phyloP scores from a whole-genome alignment of 2,113 vertebrate genomes.

The Verasper variegatus region DNA sequence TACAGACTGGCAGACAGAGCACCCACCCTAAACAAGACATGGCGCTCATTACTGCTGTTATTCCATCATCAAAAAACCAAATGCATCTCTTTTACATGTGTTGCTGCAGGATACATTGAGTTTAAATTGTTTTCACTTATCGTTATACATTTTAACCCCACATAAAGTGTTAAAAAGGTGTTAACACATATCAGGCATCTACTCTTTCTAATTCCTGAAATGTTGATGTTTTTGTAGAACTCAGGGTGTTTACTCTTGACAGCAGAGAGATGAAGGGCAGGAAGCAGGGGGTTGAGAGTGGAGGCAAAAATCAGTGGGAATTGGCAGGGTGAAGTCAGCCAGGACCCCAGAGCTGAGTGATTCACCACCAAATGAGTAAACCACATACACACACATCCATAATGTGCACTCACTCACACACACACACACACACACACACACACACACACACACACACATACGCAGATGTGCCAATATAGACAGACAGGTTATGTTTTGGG shows the following conservation, averaged over 20 bases:
- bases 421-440: neutral
- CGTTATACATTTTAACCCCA: neutral
- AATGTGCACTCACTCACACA: neutral
- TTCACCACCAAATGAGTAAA: slow-evolving; percentile 67
- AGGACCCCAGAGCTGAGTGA: slow-evolving; percentile 64
- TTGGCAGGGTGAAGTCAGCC: slow-evolving; percentile 61
- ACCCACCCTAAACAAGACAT: slow-evolving; percentile 12
- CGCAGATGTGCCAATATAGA: slow-evolving; percentile 24
- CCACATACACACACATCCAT: slow-evolving; percentile 1
- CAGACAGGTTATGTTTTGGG: slow-evolving; percentile 46
- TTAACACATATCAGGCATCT: neutral
- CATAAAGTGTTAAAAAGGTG: neutral
- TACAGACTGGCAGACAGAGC: slow-evolving; percentile 1
- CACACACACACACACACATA: neutral
- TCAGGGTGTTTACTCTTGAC: slow-evolving; percentile 24
- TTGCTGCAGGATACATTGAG: slow-evolving; percentile 5
- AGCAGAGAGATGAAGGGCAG: slow-evolving; percentile 28
- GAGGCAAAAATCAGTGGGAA: slow-evolving; percentile 60
- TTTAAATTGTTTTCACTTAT: neutral
- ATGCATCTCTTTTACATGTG: neutral
- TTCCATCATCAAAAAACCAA: neutral
- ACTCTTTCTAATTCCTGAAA: slow-evolving; percentile 20
- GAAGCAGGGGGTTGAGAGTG: slow-evolving; percentile 32
- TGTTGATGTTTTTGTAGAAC: slow-evolving; percentile 12
- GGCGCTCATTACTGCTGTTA: slow-evolving; percentile 2